Evolutionary conservation across 2,797 vertebrate species (phyloP), one percentile per base, ranked within the genome.

Genomic region (Falco naumanni): DNA sequence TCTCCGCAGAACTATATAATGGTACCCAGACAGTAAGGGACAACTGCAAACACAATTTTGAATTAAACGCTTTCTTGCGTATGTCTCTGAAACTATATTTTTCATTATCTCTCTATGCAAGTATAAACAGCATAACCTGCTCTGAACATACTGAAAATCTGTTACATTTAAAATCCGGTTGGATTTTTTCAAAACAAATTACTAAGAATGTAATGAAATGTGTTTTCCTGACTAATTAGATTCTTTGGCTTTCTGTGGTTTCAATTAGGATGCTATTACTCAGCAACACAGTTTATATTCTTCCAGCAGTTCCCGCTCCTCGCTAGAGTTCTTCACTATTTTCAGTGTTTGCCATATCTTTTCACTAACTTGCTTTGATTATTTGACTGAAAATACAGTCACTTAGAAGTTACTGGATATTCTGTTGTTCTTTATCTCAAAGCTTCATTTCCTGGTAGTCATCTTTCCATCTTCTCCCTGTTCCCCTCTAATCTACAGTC

Each of bases 101-200:
- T 97, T 97, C 76, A 93, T 89, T 88, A 20, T 96, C 89, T 93
- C 57, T 94, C 9, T 76, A 96, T 87, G 92, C 89, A 96, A 95
- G 85, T 91, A 96, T 87, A 93, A 95, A 87, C 65, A 96, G 90
- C 39, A 11, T 84, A 47, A 92, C 89, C 92, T 97, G 90, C 92
- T 84, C 81, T 71, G 57, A 96, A 59, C 75, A 74, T 76, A 80
- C 29, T 79, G 70, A 96, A 97, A 84, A 81, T 75, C 80, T 85
- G 78, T 82, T 89, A 83, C 81, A 89, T 92, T 69, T 89, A 84
- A 94, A 96, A 92, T 89, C n/a, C 84, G 90, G 68, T 88, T 76
- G 66, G 87, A 84, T 87, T 92, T 94, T 86, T 93, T 78, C 90
- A 93, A 87, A 95, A 87, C 93, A 96, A 96, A 96, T 96, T 95